phyloP scores from a whole-genome alignment of 2,888 invertebrate species.

The Eupithecia insigniata region DNA sequence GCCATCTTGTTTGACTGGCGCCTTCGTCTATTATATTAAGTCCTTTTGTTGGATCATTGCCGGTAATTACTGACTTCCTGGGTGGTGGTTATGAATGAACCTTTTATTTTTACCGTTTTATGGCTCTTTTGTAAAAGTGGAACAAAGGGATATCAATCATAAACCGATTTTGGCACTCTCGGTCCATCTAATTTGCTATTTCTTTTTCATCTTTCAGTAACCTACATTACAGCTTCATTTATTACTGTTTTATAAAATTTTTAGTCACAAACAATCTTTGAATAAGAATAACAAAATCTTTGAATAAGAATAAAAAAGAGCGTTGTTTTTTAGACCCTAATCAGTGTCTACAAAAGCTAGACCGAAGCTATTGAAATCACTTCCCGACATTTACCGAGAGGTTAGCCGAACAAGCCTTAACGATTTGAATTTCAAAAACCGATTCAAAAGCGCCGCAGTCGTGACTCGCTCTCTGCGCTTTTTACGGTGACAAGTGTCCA shows the following conservation, averaged over 20 bases:
- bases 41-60: constrained; percentile 51
- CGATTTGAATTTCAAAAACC: constrained; percentile 67
- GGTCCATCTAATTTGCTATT: background rate
- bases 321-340: no score
- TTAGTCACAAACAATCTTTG: background rate
- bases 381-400: constrained; percentile 41
- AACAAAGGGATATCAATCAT: constrained; percentile 15
- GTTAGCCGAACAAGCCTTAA: constrained; percentile 47
- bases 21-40: constrained; percentile 54
- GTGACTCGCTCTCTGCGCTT: constrained; percentile 63
- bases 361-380: background rate
- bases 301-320: no score
- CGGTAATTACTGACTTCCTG: constrained; percentile 54
- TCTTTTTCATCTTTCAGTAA: background rate
- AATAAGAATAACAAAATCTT: no score
- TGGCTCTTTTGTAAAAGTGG: constrained; percentile 20
- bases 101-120: constrained; percentile 28
- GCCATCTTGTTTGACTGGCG: constrained; percentile 41
- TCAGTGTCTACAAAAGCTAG: background rate
- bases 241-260: background rate
- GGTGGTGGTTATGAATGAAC: constrained; percentile 59
- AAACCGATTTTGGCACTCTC: constrained; percentile 1
- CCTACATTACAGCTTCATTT: background rate
- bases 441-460: constrained; percentile 66
- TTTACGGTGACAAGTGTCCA: constrained; percentile 77